phyloP scores from a whole-genome alignment of 2,113 vertebrate species.

The Coracopsis vasa region DNA sequence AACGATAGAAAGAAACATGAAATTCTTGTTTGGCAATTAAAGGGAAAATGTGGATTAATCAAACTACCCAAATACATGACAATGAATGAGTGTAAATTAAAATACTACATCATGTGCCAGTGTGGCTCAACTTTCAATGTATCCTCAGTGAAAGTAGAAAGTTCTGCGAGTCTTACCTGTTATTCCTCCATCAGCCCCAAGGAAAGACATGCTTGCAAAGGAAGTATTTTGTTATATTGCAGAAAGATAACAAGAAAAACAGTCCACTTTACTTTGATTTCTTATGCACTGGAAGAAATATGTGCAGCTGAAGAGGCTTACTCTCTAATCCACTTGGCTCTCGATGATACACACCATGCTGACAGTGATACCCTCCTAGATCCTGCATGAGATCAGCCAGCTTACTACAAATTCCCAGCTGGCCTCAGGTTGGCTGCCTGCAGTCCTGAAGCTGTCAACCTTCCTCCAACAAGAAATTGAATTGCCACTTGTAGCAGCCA shows the following conservation, averaged over 20 bases:
- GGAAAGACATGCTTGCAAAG: not conserved
- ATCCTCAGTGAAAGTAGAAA: rapidly evolving
- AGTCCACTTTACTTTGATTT: not conserved
- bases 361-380: not conserved
- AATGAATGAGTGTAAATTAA: not conserved
- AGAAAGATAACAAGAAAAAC: not conserved
- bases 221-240: not conserved
- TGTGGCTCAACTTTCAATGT: rapidly evolving
- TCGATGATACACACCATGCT: not conserved
- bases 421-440: not conserved
- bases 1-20: not conserved
- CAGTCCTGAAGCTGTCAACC: not conserved
- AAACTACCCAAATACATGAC: not conserved
- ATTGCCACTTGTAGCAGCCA: not conserved
- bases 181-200: not conserved
- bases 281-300: not conserved
- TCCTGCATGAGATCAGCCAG: not conserved
- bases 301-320: not conserved
- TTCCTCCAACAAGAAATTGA: not conserved
- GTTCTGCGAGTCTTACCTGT: rapidly evolving
- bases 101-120: not conserved
- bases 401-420: not conserved
- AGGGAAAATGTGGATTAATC: not conserved
- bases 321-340: not conserved
- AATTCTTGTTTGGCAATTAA: not conserved